These are phyloP conservation scores for Halictus ligatus DNA, from an alignment of 2,888 invertebrate species.

Conservation along the genomic window DNA sequence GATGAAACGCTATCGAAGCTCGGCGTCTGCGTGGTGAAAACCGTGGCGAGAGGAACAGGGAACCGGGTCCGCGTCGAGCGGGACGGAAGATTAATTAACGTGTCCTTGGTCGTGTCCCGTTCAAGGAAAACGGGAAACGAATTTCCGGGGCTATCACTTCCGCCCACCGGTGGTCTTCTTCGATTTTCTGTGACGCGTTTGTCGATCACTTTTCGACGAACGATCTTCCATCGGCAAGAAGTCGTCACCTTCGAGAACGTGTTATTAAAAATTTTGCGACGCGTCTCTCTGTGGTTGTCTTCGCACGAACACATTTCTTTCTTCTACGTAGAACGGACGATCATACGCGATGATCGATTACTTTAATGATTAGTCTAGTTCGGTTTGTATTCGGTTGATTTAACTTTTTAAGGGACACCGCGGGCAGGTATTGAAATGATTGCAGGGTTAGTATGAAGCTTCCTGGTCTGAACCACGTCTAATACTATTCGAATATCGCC, in stretches of 20 bases:
- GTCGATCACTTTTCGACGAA: not conserved
- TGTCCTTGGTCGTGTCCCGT: conserved; percentile 10
- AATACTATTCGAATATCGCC: conserved; percentile 19
- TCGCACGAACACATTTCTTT: not conserved
- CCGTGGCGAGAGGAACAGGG: conserved; percentile 20
- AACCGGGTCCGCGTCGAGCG: conserved; percentile 30
- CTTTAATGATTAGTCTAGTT: not conserved
- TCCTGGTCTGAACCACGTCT: conserved; percentile 2
- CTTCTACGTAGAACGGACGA: not conserved
- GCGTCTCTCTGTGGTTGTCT: not conserved
- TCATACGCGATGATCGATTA: not conserved
- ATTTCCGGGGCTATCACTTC: not conserved
- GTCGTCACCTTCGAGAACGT: not conserved
- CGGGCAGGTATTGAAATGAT: not conserved
- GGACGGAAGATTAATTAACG: conserved; percentile 1
- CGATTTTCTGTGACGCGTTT: not conserved
- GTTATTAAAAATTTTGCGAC: not conserved
- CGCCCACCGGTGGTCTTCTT: not conserved
- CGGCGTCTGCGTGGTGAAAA: conserved; percentile 70
- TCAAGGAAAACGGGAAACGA: conserved; percentile 3
- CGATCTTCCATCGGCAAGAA: not conserved
- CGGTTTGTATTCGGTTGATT: not conserved
- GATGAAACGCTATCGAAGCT: conserved; percentile 79
- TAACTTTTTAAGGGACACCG: not conserved
- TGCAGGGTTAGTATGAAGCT: not conserved